These are phyloP conservation scores for Loris lydekkerianus DNA, from an alignment of 2,797 vertebrate genomes.

Conservation along the genomic window DNA sequence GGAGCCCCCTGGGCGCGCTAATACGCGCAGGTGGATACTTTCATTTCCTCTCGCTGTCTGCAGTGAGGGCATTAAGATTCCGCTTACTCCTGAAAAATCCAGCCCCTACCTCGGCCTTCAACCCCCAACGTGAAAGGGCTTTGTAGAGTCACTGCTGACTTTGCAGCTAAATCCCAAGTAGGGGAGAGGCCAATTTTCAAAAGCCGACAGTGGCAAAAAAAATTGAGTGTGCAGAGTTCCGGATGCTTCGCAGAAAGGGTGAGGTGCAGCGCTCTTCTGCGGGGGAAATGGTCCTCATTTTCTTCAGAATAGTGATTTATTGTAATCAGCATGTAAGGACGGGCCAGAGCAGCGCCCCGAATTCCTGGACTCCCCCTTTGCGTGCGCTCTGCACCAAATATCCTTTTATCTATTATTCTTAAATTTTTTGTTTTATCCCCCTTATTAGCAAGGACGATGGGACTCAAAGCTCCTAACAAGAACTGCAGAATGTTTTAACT, in stretches of 20 bases:
- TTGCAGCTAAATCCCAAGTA: conserved; percentile 73
- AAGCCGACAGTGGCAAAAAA: conserved; percentile 68
- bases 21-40: conserved; percentile 66
- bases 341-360: rapidly evolving
- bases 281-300: conserved; percentile 41
- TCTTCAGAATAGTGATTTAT: conserved; percentile 30
- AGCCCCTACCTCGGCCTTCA: conserved; percentile 73
- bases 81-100: conserved; percentile 85
- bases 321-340: not conserved
- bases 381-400: not conserved
- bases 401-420: not conserved
- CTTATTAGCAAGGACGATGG: not conserved
- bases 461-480: not conserved
- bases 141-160: conserved; percentile 83
- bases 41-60: conserved; percentile 81
- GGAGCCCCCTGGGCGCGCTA: not conserved
- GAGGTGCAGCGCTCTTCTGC: not conserved
- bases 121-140: conserved; percentile 70
- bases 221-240: conserved; percentile 72
- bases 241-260: conserved; percentile 65
- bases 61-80: conserved; percentile 84
- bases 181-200: conserved; percentile 78
- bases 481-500: not conserved
- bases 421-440: not conserved
- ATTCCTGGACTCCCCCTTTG: not conserved